Percentiles rank a stretch among this genome's conserved stretches.
These are phyloP conservation scores for Adelognathus sp. DNA, from an alignment of 2,888 invertebrate species.

Conservation along the genomic window DNA sequence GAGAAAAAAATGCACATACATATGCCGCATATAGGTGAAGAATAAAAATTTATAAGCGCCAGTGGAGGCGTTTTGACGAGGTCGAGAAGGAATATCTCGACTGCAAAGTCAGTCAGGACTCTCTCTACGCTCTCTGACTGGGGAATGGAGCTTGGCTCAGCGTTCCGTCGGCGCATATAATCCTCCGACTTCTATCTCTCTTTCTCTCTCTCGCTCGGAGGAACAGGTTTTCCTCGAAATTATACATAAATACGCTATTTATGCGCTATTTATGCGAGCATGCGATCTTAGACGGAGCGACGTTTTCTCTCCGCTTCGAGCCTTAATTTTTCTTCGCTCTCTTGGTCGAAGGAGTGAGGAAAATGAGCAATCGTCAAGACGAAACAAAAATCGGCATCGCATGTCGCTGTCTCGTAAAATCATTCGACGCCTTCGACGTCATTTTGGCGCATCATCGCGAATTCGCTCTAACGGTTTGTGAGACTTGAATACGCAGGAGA, in stretches of 20 bases:
- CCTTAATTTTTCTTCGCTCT: neutral
- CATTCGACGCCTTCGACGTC: neutral
- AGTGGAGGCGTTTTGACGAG: slow-evolving; percentile 24
- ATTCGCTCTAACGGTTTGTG: too few species aligned
- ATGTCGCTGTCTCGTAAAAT: too few species aligned
- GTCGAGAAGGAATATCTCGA: too few species aligned
- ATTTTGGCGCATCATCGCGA: too few species aligned
- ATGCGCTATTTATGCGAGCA: slow-evolving; percentile 63
- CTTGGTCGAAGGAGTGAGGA: too few species aligned
- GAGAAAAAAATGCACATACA: too few species aligned
- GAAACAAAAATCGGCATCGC: neutral
- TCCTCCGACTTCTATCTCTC: slow-evolving; percentile 40
- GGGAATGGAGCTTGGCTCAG: neutral
- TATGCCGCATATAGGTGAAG: too few species aligned
- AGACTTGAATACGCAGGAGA: too few species aligned
- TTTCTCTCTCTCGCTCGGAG: slow-evolving; percentile 28
- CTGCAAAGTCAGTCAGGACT: too few species aligned
- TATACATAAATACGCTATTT: slow-evolving; percentile 65
- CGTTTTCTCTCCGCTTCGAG: slow-evolving; percentile 11
- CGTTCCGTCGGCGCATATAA: slow-evolving; percentile 53
- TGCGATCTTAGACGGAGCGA: slow-evolving; percentile 55
- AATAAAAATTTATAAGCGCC: neutral
- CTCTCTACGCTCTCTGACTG: neutral
- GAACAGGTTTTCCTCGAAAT: slow-evolving; percentile 62
- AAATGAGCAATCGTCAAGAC: neutral